Percentiles rank a stretch among this genome's conserved stretches.
These are phyloP conservation scores for Sibirionetta formosa DNA, from an alignment of 2,797 vertebrate genomes.

Conservation along the genomic window DNA sequence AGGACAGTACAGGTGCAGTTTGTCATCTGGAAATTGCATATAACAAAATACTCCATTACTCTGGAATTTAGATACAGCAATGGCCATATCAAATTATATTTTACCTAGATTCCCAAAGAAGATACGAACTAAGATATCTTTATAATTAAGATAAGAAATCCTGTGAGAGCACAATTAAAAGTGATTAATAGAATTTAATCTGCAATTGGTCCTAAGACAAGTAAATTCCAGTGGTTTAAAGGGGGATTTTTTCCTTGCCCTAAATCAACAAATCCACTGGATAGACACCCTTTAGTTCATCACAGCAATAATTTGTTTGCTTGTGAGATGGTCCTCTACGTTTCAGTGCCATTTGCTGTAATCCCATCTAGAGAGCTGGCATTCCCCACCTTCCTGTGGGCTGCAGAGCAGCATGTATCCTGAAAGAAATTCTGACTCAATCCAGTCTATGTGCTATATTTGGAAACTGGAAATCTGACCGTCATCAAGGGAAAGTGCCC, in stretches of 20 bases:
- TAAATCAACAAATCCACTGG: slow-evolving; percentile 19
- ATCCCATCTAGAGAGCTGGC: not conserved
- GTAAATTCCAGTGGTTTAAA: not conserved
- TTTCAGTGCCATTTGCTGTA: not conserved
- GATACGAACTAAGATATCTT: not conserved
- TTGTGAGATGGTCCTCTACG: not conserved
- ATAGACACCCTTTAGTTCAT: slow-evolving; percentile 37
- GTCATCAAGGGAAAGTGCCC: not conserved
- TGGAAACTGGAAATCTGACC: not conserved
- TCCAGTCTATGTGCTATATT: not conserved
- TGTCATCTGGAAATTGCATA: not conserved
- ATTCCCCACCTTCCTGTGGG: not conserved
- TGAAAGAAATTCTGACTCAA: slow-evolving; percentile 16
- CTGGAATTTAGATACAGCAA: not conserved
- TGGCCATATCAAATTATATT: not conserved
- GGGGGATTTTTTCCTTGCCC: slow-evolving; percentile 5
- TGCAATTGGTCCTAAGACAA: not conserved
- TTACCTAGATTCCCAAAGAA: not conserved
- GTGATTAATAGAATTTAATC: not conserved
- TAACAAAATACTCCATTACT: not conserved
- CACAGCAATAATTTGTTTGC: slow-evolving; percentile 27
- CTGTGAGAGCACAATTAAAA: slow-evolving; percentile 13
- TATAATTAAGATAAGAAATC: not conserved
- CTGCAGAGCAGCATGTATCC: slow-evolving; percentile 11
- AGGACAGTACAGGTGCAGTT: not conserved